Conservation (phyloP, 1,140 invertebrate species). For the Nebria ingens region DNA sequence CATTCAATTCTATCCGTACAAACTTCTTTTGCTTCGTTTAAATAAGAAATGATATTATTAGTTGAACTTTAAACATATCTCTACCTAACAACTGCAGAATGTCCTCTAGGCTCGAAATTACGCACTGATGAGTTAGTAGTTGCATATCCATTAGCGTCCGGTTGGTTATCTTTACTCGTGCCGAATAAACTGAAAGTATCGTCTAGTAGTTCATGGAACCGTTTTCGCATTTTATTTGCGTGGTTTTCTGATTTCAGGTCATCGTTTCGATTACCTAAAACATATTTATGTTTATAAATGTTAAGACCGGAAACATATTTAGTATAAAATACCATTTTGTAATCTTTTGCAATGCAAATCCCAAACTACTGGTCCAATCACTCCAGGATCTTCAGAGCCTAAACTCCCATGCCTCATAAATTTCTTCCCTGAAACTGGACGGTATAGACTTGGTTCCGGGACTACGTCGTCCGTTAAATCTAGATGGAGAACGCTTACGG, state of each 20-base stretch:
- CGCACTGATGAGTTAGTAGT: conserved; percentile 16
- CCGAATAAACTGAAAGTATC: conserved; percentile 56
- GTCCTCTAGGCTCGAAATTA: conserved; percentile 31
- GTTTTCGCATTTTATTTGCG: conserved; percentile 45
- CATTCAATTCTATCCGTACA: no score
- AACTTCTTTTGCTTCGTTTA: neutral
- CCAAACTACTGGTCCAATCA: conserved; percentile 74
- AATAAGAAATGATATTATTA: neutral
- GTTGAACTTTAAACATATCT: neutral
- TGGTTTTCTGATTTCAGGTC: conserved; percentile 23
- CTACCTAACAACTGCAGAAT: conserved; percentile 41
- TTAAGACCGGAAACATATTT: neutral
- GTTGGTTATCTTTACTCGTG: conserved; percentile 38
- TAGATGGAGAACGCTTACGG: conserved; percentile 53
- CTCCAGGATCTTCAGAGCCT: conserved; percentile 62
- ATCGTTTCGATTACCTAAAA: conserved; percentile 27
- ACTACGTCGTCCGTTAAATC: conserved; percentile 44
- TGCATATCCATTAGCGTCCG: conserved; percentile 23
- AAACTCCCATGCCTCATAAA: conserved; percentile 44
- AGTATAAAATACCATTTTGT: conserved; percentile 25
- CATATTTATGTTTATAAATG: neutral
- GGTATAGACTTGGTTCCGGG: conserved; percentile 4
- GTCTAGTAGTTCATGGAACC: conserved; percentile 55
- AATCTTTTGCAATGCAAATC: conserved; percentile 50
- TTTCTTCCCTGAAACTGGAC: conserved; percentile 33